Conservation (phyloP, 2,888 invertebrate species). For the Colostygia pectinataria region DNA sequence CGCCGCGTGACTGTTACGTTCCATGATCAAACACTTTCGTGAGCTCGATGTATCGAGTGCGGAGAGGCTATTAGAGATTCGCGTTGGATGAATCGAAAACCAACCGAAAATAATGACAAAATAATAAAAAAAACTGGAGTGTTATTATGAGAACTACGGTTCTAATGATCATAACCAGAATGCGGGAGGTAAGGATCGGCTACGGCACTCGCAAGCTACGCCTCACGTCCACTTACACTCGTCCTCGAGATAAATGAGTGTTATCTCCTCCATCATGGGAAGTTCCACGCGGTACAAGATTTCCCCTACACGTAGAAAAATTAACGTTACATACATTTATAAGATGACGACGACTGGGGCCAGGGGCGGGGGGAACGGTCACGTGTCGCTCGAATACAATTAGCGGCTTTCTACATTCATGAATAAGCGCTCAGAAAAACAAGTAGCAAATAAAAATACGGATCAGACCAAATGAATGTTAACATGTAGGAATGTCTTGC, state of each 20-base stretch:
- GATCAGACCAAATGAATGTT: constrained; percentile 53
- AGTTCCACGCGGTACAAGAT: constrained; percentile 97
- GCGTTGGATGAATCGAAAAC: constrained; percentile 74
- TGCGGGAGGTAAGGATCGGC: constrained; percentile 83
- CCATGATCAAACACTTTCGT: constrained; percentile 63
- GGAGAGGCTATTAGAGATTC: constrained; percentile 75
- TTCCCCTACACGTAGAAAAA: constrained; percentile 88
- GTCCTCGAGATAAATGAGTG: constrained; percentile 97
- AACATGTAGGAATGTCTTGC: constrained; percentile 50
- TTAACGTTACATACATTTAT: constrained; percentile 79
- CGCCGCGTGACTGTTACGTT: constrained; percentile 37
- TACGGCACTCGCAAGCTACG: constrained; percentile 87
- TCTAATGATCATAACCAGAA: constrained; percentile 84
- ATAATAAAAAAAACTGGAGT: constrained; percentile 77
- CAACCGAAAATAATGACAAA: constrained; percentile 70
- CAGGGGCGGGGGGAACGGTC: constrained; percentile 18
- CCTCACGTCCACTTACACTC: constrained; percentile 87
- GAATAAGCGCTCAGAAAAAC: constrained; percentile 65
- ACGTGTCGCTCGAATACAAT: constrained; percentile 38
- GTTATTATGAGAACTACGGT: constrained; percentile 83
- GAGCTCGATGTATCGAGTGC: constrained; percentile 74
- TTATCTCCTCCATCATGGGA: constrained; percentile 96
- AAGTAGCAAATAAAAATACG: constrained; percentile 64
- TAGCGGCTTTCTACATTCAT: constrained; percentile 55
- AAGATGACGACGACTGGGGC: constrained; percentile 41